phyloP scores from a whole-genome alignment of 1,140 invertebrate species.

The Thalassaphorura encarpata region DNA sequence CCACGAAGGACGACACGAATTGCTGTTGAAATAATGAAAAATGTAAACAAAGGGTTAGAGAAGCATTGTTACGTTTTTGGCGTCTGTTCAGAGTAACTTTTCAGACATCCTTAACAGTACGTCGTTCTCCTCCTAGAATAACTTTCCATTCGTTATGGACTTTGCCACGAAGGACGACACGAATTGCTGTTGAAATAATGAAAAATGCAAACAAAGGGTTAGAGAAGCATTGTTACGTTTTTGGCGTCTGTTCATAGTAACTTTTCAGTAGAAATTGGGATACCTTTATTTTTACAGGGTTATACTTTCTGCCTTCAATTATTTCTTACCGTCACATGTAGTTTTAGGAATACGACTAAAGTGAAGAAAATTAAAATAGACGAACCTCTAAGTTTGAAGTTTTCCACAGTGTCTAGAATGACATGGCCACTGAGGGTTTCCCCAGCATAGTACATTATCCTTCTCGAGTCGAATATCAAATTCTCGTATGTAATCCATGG shows the following conservation, averaged over 20 bases:
- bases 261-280: neutral
- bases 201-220: too few species aligned
- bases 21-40: conserved; percentile 44
- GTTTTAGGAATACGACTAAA: too few species aligned
- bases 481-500: neutral
- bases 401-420: conserved; percentile 60
- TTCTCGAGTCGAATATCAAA: conserved; percentile 42
- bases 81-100: neutral
- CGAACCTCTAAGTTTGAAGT: conserved; percentile 63
- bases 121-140: conserved; percentile 60
- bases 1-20: conserved; percentile 62
- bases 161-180: neutral
- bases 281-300: neutral
- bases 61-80: neutral
- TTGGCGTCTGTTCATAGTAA: neutral
- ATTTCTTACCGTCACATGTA: too few species aligned
- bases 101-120: conserved; percentile 64
- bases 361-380: too few species aligned
- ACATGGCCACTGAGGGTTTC: conserved; percentile 58
- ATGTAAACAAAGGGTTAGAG: too few species aligned
- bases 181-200: neutral
- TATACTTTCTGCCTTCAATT: too few species aligned
- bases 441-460: conserved; percentile 66
- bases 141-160: neutral
- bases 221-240: too few species aligned